A percentile compares a stretch with the other conserved stretches of the same genome.
These are phyloP conservation scores for Pollenia amentaria DNA, from an alignment of 2,888 invertebrate species.

Conservation along the genomic window DNA sequence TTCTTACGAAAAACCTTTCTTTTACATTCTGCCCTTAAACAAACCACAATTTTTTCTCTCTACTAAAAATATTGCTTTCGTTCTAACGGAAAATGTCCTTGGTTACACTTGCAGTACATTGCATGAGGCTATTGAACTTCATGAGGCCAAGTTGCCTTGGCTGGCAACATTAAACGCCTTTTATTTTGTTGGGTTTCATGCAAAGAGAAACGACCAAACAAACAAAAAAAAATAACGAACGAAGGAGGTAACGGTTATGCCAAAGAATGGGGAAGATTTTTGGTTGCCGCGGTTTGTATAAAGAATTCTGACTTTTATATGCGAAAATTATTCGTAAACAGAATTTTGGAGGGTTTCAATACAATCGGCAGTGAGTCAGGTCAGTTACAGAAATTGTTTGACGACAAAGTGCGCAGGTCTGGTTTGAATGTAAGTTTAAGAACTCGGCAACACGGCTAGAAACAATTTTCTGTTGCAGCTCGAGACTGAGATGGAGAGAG, in stretches of 20 bases:
- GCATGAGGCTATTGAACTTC: slow-evolving; percentile 78
- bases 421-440: background rate
- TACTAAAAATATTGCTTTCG: slow-evolving; percentile 33
- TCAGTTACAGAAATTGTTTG: slow-evolving; percentile 54
- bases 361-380: slow-evolving; percentile 62
- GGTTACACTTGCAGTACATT: slow-evolving; percentile 77
- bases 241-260: background rate
- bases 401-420: slow-evolving; percentile 38
- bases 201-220: background rate
- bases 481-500: background rate
- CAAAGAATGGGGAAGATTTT: background rate
- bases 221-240: background rate
- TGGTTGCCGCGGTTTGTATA: slow-evolving; percentile 7
- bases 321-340: slow-evolving; percentile 1
- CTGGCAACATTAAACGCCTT: slow-evolving; percentile 63
- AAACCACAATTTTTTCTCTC: background rate
- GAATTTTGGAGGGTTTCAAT: slow-evolving; percentile 56
- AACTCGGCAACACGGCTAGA: background rate
- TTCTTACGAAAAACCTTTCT: background rate
- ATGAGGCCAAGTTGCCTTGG: slow-evolving; percentile 76
- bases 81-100: slow-evolving; percentile 77
- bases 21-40: slow-evolving; percentile 4
- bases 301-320: background rate
- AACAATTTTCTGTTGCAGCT: background rate
- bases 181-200: slow-evolving; percentile 38